phyloP scores from a whole-genome alignment of 2,888 invertebrate genomes.

The Tetramorium bicarinatum region DNA sequence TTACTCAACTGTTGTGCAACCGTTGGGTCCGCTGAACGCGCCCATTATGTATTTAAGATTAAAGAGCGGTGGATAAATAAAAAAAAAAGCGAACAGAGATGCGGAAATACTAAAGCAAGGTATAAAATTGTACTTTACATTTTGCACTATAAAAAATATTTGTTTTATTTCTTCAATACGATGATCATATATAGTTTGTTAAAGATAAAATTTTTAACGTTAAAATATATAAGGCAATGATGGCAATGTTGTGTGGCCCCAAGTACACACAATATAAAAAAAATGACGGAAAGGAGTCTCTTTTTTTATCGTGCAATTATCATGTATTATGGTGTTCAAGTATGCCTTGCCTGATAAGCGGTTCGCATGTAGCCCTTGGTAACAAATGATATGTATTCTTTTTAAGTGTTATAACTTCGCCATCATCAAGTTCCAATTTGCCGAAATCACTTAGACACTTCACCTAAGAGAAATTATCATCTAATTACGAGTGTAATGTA shows the following conservation, averaged over 20 bases:
- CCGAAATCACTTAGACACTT: conserved; percentile 96
- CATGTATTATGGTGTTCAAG: conserved; percentile 90
- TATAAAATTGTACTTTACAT: not conserved
- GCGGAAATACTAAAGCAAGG: not conserved
- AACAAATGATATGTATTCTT: conserved; percentile 97
- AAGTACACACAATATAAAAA: conserved; percentile 6
- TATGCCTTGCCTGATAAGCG: conserved; percentile 95
- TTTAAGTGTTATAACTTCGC: conserved; percentile 95
- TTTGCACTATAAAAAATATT: not conserved
- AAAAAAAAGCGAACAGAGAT: not conserved
- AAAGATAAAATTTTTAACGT: not conserved
- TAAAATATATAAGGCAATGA: not conserved
- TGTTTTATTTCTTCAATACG: not conserved
- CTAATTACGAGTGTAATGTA: not conserved
- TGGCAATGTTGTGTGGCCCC: not conserved
- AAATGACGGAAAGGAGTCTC: not conserved
- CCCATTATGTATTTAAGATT: conserved; percentile 4
- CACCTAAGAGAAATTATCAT: conserved; percentile 85
- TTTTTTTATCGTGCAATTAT: conserved; percentile 33
- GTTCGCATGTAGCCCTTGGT: conserved; percentile 95
- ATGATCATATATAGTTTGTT: too few species aligned
- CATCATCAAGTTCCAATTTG: conserved; percentile 97
- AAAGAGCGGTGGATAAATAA: not conserved
- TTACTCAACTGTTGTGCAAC: too few species aligned
- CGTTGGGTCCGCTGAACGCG: too few species aligned